Base-by-base conservation (phyloP, 2,113 vertebrate species). In the Gallinago paraguaiae region DNA sequence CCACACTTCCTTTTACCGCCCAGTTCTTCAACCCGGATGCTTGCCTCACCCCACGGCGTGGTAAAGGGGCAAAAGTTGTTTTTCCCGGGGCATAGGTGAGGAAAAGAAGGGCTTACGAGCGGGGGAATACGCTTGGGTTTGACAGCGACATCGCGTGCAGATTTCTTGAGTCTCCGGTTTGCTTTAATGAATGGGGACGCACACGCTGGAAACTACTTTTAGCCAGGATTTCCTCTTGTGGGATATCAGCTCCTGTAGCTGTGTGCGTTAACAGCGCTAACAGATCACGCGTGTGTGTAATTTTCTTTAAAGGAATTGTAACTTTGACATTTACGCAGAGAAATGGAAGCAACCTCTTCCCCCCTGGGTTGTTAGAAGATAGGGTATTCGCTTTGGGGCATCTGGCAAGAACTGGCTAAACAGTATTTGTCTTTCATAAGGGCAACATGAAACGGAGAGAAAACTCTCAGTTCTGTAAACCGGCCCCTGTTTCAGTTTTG, bases 11-110 rank as follows among this genome's bases (percentile, higher is more conserved):
- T 10, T 46, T 37, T 11, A 6, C 64, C 22, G 4, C 16, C 11
- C 24, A 4, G 15, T 17, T 75, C 69, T 72, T 35, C 13, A 19
- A 13, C 11, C 18, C 4, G 0, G 8, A 54, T 45, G 18, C 24
- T 39, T 43, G 22, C 18, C 39, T 64, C 10, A 20, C 14, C 19
- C 3, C 19, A 2, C 20, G 14, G 20, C 20, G 10, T 43, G 23
- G 11, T 50, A 37, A 51, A 33, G 37, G 10, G 14, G 7, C 13
- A 37, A 79, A 53, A 41, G 25, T 53, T 46, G 2, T 5, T 5
- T n/a, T 59, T 65, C 2, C 8, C 4, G 13, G 13, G 13, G 1
- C 48, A 0, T 1, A 28, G 51, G 25, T 15, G 11, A 0, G 8
- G n/a, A 54, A 39, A 17, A 82, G 18, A 37, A 67, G 39, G 16